A percentile compares a stretch with the other conserved stretches of the same genome.
phyloP scores from a whole-genome alignment of 2,113 vertebrate genomes.

The Lagopus muta region DNA sequence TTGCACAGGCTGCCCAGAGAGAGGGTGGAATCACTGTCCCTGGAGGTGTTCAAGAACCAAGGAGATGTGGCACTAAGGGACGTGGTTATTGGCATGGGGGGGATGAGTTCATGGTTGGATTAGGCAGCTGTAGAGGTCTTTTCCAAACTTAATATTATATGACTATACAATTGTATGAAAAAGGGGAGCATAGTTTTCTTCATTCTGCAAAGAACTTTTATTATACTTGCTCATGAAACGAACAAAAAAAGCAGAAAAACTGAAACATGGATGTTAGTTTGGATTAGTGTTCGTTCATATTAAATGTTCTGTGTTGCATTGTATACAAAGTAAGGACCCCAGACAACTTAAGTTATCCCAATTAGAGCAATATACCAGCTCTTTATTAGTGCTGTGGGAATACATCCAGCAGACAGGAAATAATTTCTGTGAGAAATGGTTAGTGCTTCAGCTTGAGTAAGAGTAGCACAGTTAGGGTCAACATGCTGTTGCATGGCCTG shows the following conservation, averaged over 20 bases:
- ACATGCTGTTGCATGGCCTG: neutral
- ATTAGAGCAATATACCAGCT: neutral
- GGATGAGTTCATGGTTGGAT: neutral
- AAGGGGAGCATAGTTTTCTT: neutral
- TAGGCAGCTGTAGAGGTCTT: neutral
- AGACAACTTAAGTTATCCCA: slow-evolving; percentile 9
- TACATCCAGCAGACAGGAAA: slow-evolving; percentile 20
- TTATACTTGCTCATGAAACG: neutral
- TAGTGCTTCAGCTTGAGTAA: slow-evolving; percentile 30
- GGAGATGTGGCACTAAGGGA: neutral
- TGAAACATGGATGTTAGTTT: neutral
- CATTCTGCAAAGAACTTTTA: neutral
- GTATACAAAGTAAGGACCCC: neutral
- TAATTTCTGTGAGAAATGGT: slow-evolving; percentile 31
- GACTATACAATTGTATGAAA: neutral
- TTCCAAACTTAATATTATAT: neutral
- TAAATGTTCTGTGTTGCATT: neutral
- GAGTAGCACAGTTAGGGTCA: neutral
- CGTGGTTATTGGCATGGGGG: neutral
- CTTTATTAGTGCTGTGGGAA: slow-evolving; percentile 36
- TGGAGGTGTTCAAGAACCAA: neutral
- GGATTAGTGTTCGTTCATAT: neutral
- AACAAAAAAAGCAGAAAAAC: neutral
- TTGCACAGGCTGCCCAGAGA: too few relatives aligned
- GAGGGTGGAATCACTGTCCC: neutral